Conservation (phyloP, 30 jellyfish, hydroid and myxozoan species). For the Hydractinia echinata region DNA sequence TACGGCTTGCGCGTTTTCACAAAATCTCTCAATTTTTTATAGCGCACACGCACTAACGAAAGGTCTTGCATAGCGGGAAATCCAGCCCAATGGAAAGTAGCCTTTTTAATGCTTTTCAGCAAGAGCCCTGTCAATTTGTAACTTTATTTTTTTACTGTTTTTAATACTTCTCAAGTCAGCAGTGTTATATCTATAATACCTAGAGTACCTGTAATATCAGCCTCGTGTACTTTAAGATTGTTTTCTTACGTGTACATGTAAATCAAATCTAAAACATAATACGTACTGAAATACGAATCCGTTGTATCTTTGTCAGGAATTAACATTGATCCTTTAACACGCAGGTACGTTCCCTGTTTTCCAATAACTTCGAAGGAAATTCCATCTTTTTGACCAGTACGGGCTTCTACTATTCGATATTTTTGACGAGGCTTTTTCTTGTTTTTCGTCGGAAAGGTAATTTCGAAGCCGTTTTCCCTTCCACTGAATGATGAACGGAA, state of each 20-base stretch:
- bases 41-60: no score
- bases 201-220: no score
- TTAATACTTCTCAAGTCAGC: no score
- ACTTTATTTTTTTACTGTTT: no score
- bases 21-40: no score
- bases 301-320: constrained; percentile 74
- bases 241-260: no score
- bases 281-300: constrained; percentile 87
- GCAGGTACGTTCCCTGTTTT: constrained; percentile 65
- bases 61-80: no score
- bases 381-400: constrained; percentile 86
- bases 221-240: no score
- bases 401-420: constrained; percentile 70
- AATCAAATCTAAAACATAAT: not conserved
- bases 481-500: constrained; percentile 31
- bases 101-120: no score
- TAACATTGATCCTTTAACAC: constrained; percentile 65
- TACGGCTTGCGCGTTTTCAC: no score
- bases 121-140: no score
- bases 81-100: no score
- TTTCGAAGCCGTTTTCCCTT: constrained; percentile 41
- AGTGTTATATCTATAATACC: not conserved
- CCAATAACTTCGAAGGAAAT: constrained; percentile 83
- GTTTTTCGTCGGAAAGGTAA: constrained; percentile 66
- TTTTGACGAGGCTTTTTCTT: constrained; percentile 55